A percentile compares a stretch with the other conserved stretches of the same genome.
phyloP scores from a whole-genome alignment of 2,797 vertebrate species.

The Gephyroberyx darwinii region DNA sequence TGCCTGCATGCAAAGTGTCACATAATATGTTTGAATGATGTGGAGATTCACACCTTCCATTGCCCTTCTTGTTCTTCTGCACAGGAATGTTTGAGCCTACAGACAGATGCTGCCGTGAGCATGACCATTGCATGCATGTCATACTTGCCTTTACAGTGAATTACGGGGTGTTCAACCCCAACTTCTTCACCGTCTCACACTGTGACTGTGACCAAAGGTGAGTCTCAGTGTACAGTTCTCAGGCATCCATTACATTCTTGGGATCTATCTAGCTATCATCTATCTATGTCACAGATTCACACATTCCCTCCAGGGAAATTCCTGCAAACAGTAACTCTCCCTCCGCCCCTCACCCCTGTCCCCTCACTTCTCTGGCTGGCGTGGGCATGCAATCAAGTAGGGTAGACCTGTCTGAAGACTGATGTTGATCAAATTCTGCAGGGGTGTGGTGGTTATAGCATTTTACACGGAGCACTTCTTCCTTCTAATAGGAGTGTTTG shows the following conservation, averaged over 20 bases:
- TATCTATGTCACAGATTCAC: conserved; percentile 30
- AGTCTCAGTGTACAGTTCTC: conserved; percentile 27
- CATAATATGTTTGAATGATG: conserved; percentile 2
- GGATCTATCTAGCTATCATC: too few relatives aligned
- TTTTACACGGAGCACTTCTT: not conserved
- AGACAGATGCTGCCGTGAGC: conserved; percentile 90
- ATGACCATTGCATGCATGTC: conserved; percentile 85
- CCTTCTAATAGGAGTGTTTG: not conserved
- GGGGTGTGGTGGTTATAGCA: not conserved
- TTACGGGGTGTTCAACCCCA: conserved; percentile 88
- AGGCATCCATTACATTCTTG: not conserved
- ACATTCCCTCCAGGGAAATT: conserved; percentile 24
- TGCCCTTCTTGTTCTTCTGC: conserved; percentile 4
- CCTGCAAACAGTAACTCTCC: conserved; percentile 19
- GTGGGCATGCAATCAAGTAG: not conserved
- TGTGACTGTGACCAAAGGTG: conserved; percentile 89
- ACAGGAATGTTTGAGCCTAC: conserved; percentile 82
- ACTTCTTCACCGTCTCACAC: conserved; percentile 87
- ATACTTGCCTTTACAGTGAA: conserved; percentile 82
- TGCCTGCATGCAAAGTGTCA: not conserved
- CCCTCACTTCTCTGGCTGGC: not conserved
- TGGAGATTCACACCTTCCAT: not conserved
- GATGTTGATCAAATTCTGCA: not conserved
- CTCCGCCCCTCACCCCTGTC: not conserved
- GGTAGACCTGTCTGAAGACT: conserved; percentile 7